A percentile compares a stretch with the other conserved stretches of the same genome.
Conservation (phyloP, 2,888 invertebrate species). For the Kuschelorhynchus macadamiae region DNA sequence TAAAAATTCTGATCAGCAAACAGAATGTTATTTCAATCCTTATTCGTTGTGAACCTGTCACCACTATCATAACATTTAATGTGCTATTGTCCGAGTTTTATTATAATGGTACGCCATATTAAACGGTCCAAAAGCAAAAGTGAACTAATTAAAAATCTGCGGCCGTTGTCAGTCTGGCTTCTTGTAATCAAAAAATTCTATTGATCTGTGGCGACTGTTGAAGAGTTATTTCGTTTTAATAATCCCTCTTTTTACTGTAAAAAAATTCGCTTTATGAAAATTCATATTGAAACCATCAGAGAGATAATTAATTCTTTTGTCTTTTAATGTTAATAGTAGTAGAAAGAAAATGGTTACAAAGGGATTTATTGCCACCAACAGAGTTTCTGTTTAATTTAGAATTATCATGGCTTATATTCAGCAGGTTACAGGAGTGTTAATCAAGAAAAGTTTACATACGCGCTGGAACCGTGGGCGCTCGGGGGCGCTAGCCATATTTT, state of each 20-base stretch:
- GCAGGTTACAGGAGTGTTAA: too few relatives aligned
- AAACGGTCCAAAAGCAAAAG: conserved; percentile 57
- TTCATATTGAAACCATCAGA: conserved; percentile 27
- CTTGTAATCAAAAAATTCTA: conserved; percentile 40
- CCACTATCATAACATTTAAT: conserved; percentile 67
- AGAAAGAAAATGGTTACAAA: conserved; percentile 5
- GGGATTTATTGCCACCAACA: conserved; percentile 11
- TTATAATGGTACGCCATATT: conserved; percentile 62
- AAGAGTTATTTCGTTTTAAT: conserved; percentile 33
- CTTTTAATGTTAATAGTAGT: conserved; percentile 23
- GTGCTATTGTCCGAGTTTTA: conserved; percentile 63
- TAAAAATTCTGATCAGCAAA: conserved; percentile 64
- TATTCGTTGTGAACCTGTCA: conserved; percentile 61
- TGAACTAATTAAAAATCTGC: conserved; percentile 57
- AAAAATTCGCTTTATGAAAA: conserved; percentile 45
- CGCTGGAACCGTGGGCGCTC: too few relatives aligned
- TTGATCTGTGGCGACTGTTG: conserved; percentile 38
- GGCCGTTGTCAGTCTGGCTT: conserved; percentile 21
- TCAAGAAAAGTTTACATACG: too few relatives aligned
- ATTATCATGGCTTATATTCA: too few relatives aligned
- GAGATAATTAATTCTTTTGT: conserved; percentile 44
- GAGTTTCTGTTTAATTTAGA: not conserved
- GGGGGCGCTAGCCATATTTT: too few relatives aligned
- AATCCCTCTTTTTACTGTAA: conserved; percentile 28
- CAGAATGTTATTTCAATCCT: conserved; percentile 61